Evolutionary conservation across 2,113 vertebrate genomes (phyloP).

Genomic region (Pseudonaja textilis): DNA sequence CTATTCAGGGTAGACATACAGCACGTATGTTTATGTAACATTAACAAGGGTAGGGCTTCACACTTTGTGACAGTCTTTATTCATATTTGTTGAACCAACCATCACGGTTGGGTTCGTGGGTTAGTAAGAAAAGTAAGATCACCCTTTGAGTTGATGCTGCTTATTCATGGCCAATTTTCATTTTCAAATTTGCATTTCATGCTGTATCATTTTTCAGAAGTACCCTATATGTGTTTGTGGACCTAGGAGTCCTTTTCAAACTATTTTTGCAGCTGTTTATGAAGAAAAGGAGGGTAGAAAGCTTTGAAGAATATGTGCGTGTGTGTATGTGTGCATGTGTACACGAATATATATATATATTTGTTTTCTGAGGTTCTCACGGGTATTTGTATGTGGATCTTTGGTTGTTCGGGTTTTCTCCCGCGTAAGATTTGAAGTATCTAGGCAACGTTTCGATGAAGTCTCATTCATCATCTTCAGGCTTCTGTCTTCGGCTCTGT

Average conservation of each 20-base stretch:
- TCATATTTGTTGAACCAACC: not conserved
- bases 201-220: not conserved
- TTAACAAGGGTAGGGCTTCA: not conserved
- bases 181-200: not conserved
- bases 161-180: not conserved
- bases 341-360: too few species aligned
- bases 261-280: slow-evolving; percentile 35
- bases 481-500: too few species aligned
- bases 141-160: not conserved
- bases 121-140: not conserved
- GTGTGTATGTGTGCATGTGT: too few species aligned
- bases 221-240: not conserved
- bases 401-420: too few species aligned
- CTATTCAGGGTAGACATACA: not conserved
- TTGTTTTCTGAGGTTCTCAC: too few species aligned
- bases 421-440: too few species aligned
- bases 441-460: too few species aligned
- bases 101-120: not conserved
- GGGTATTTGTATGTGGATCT: too few species aligned
- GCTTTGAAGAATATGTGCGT: slow-evolving; percentile 36
- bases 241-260: not conserved
- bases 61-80: not conserved
- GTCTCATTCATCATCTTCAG: too few species aligned
- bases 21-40: not conserved
- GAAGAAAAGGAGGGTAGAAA: not conserved